phyloP scores from a whole-genome alignment of 2,888 invertebrate species.

The Polia nebulosa region DNA sequence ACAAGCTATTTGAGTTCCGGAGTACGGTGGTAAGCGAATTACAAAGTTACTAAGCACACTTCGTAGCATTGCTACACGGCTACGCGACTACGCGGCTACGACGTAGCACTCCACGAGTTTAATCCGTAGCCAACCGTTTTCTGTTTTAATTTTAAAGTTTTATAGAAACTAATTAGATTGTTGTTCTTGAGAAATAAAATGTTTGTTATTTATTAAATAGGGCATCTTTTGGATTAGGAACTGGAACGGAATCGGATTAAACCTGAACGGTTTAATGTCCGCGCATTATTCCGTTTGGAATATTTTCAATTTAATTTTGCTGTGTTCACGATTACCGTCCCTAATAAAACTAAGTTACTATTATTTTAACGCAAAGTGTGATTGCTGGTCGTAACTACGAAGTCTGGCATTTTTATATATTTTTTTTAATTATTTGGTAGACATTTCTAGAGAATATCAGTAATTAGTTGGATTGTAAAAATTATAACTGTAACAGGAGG shows the following conservation, averaged over 20 bases:
- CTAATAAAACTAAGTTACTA: slow-evolving; percentile 24
- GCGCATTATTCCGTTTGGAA: slow-evolving; percentile 4
- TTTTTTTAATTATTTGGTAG: not conserved
- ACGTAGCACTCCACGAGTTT: slow-evolving; percentile 67
- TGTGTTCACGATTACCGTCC: slow-evolving; percentile 7
- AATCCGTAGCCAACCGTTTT: slow-evolving; percentile 66
- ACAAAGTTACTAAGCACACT: slow-evolving; percentile 73
- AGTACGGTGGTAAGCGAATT: slow-evolving; percentile 69
- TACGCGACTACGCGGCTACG: slow-evolving; percentile 63
- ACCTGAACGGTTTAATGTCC: slow-evolving; percentile 9
- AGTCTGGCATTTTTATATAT: not conserved
- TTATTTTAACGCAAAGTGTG: slow-evolving; percentile 24
- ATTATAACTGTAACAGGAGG: not conserved
- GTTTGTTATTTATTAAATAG: slow-evolving; percentile 57
- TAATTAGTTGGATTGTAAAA: not conserved
- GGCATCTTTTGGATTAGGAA: slow-evolving; percentile 39
- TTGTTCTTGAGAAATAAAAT: slow-evolving; percentile 64
- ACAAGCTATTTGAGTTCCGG: slow-evolving; percentile 71
- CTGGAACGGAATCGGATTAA: slow-evolving; percentile 22
- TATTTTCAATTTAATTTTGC: slow-evolving; percentile 40
- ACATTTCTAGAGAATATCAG: not conserved
- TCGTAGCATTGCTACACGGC: slow-evolving; percentile 68
- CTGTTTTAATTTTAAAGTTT: slow-evolving; percentile 74
- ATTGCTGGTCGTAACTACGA: slow-evolving; percentile 12
- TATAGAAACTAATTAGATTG: slow-evolving; percentile 68